Evolutionary conservation across 2,113 vertebrate genomes (phyloP).

Genomic region (Microcebus tavaratra): DNA sequence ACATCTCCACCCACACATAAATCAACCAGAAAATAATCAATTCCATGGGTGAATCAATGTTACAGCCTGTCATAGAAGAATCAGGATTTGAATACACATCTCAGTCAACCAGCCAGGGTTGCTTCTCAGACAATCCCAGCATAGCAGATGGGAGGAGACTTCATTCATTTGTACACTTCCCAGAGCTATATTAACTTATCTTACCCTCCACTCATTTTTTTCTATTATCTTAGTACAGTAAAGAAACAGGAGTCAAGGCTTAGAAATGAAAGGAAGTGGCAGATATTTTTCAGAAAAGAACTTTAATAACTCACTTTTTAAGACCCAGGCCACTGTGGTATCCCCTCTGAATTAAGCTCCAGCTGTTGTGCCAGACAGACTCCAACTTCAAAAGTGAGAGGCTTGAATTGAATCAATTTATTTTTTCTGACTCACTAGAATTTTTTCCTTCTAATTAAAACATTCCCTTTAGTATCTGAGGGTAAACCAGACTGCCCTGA

Average conservation of each 20-base stretch:
- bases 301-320: slow-evolving; percentile 35
- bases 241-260: neutral
- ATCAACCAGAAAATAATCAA: neutral
- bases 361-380: slow-evolving; percentile 31
- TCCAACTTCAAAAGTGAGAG: slow-evolving; percentile 14
- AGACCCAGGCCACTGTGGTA: neutral
- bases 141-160: neutral
- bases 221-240: neutral
- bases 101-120: neutral
- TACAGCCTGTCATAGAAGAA: neutral
- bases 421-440: slow-evolving; percentile 57
- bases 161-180: neutral
- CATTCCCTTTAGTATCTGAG: neutral
- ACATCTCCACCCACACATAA: no score
- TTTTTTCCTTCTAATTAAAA: slow-evolving; percentile 47
- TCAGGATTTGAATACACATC: neutral
- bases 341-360: slow-evolving; percentile 40
- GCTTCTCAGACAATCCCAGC: neutral
- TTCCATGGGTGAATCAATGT: neutral
- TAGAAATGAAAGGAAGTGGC: neutral
- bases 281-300: neutral
- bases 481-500: neutral
- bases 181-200: neutral
- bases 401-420: slow-evolving; percentile 60
- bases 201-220: neutral